These are phyloP conservation scores for Trichopoda pennipes DNA, from an alignment of 2,888 invertebrate genomes.

Conservation along the genomic window DNA sequence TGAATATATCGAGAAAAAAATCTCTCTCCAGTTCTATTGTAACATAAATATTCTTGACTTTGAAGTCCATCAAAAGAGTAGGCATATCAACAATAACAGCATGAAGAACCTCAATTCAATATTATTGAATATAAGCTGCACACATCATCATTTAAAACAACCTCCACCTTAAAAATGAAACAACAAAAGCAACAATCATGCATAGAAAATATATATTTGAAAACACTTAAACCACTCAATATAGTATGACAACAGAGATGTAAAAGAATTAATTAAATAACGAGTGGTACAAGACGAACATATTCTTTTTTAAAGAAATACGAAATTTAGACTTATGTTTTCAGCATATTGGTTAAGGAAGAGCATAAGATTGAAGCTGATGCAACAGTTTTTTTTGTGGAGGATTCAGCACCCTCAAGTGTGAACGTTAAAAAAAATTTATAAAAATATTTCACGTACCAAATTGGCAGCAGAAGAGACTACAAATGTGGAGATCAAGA, in stretches of 20 bases:
- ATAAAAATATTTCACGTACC: too few species aligned
- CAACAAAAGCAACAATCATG: constrained; percentile 22
- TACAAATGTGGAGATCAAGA: too few species aligned
- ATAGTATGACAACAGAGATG: constrained; percentile 17
- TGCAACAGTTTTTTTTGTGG: too few species aligned
- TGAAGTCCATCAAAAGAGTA: constrained; percentile 67
- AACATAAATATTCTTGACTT: constrained; percentile 62
- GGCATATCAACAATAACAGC: constrained; percentile 63
- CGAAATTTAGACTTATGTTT: too few species aligned
- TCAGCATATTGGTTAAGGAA: too few species aligned
- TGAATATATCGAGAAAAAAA: constrained; percentile 46
- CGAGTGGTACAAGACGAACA: too few species aligned
- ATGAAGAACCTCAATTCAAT: constrained; percentile 58
- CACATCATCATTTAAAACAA: constrained; percentile 68
- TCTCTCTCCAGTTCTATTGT: constrained; percentile 60
- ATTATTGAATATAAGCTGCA: constrained; percentile 57
- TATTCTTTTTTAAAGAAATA: too few species aligned
- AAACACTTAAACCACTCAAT: constrained; percentile 63
- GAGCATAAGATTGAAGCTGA: too few species aligned
- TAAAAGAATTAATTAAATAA: constrained; percentile 25
- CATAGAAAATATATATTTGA: constrained; percentile 33
- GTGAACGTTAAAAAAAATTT: too few species aligned
- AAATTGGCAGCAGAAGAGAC: too few species aligned
- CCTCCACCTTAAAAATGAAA: constrained; percentile 63
- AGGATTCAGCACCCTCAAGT: too few species aligned